A percentile compares a stretch with the other conserved stretches of the same genome.
phyloP scores from a whole-genome alignment of 2,797 vertebrate species.

The Aphelocoma californica region DNA sequence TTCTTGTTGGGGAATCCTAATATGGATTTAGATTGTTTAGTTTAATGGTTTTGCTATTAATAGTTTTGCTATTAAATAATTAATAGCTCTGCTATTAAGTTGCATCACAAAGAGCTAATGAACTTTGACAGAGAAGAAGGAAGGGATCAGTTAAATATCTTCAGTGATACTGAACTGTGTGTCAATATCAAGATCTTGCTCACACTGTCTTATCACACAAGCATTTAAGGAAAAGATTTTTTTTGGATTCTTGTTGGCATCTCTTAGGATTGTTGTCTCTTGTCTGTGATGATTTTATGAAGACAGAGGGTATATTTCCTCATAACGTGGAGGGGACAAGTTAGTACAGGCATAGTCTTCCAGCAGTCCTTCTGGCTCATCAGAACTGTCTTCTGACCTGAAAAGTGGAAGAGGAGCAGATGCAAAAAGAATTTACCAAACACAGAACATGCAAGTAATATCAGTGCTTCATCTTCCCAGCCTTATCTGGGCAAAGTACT shows the following conservation, averaged over 20 bases:
- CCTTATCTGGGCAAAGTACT: neutral
- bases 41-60: neutral
- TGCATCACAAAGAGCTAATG: neutral
- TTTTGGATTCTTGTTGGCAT: neutral
- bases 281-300: neutral
- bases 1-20: neutral
- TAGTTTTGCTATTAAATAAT: neutral
- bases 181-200: neutral
- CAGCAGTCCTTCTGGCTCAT: neutral
- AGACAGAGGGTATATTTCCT: slow-evolving; percentile 68
- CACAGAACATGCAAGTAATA: neutral
- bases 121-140: neutral
- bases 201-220: neutral
- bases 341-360: neutral
- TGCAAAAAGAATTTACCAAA: neutral
- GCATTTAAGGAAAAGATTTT: neutral
- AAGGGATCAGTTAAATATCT: neutral
- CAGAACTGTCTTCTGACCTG: slow-evolving; percentile 45
- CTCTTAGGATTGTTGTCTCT: neutral
- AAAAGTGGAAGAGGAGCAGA: slow-evolving; percentile 27
- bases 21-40: neutral
- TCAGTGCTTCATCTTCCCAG: neutral
- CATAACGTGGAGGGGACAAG: slow-evolving; percentile 71
- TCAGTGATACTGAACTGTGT: neutral
- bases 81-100: neutral